A percentile compares a stretch with the other conserved stretches of the same genome.
These are phyloP conservation scores for Tetraneura akinire DNA, from an alignment of 1,140 invertebrate species.

Conservation along the genomic window DNA sequence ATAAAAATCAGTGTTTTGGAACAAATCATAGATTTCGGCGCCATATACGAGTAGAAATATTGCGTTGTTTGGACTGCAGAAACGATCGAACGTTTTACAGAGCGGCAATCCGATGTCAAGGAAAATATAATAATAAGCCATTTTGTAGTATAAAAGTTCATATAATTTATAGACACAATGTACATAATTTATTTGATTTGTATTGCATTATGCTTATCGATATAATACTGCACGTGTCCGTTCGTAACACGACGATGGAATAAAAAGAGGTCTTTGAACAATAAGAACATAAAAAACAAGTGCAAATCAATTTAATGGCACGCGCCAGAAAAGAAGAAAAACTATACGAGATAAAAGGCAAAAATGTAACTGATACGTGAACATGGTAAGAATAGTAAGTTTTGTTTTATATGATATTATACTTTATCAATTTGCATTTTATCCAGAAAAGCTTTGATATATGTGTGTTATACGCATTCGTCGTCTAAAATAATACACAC, in stretches of 20 bases:
- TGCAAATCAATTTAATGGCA: conserved; percentile 11
- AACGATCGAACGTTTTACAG: not conserved
- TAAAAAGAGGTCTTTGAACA: conserved; percentile 1
- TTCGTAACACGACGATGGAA: not conserved
- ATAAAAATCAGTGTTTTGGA: not conserved
- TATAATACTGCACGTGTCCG: not conserved
- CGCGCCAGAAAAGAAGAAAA: not conserved
- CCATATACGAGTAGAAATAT: not conserved
- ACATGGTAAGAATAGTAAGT: not conserved
- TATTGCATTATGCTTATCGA: not conserved
- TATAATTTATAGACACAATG: too few relatives aligned
- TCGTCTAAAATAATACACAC: not conserved
- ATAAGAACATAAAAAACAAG: not conserved
- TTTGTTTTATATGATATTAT: not conserved
- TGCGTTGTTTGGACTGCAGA: not conserved
- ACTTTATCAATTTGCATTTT: not conserved
- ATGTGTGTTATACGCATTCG: not conserved
- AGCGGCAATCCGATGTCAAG: not conserved
- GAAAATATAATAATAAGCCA: too few relatives aligned
- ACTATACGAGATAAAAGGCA: not conserved
- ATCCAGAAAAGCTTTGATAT: not conserved
- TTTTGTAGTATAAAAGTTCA: too few relatives aligned
- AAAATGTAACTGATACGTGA: not conserved
- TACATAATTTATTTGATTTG: not conserved
- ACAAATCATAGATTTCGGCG: not conserved